Evolutionary conservation across 2,888 invertebrate genomes (phyloP).

Genomic region (Ophion costatus): DNA sequence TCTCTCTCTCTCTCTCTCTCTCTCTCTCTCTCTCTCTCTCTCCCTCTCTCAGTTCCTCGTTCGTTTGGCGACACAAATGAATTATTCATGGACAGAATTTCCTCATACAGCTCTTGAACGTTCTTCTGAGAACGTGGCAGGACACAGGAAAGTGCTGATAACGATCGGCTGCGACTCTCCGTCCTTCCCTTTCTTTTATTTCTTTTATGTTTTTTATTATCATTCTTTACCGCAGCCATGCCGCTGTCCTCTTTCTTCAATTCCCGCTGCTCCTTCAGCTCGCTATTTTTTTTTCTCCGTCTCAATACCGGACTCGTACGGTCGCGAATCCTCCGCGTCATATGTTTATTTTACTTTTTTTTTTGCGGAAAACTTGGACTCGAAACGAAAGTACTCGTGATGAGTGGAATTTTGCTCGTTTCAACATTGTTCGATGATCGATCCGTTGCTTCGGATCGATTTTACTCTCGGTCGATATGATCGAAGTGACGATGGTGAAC

Average conservation of each 20-base stretch:
- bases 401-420: too few species aligned
- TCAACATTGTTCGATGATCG: too few species aligned
- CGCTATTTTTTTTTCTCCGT: not conserved
- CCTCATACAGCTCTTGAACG: slow-evolving; percentile 81
- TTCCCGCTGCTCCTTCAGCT: slow-evolving; percentile 41
- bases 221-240: slow-evolving; percentile 3
- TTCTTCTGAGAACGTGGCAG: slow-evolving; percentile 83
- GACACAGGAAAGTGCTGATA: slow-evolving; percentile 82
- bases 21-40: slow-evolving; percentile 34
- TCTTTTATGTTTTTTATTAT: slow-evolving; percentile 36
- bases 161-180: slow-evolving; percentile 73
- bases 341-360: too few species aligned
- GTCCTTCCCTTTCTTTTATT: slow-evolving; percentile 43
- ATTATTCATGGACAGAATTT: slow-evolving; percentile 81
- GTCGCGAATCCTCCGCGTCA: not conserved
- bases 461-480: too few species aligned
- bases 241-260: not conserved
- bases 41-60: slow-evolving; percentile 53
- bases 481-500: too few species aligned
- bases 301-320: not conserved
- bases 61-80: slow-evolving; percentile 80
- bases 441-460: too few species aligned
- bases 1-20: slow-evolving; percentile 19
- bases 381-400: too few species aligned
- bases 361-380: too few species aligned